Conservation (phyloP, 2,113 vertebrate genomes). For the Spilogale gracilis region DNA sequence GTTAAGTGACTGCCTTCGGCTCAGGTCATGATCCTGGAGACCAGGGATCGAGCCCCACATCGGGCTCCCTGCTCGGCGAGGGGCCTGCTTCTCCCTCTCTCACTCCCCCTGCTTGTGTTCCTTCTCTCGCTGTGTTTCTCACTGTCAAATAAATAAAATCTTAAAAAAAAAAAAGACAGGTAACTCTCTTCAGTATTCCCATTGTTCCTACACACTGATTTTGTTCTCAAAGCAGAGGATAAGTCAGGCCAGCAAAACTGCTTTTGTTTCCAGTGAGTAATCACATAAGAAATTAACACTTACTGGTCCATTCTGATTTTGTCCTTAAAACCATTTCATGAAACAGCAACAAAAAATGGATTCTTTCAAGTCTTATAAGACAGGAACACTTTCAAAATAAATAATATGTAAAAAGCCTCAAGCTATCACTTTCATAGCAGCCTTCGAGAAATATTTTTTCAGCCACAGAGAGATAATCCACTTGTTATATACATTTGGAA, state of each 20-base stretch:
- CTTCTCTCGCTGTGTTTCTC: too few relatives aligned
- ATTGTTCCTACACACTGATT: rapidly evolving
- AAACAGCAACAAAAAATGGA: background rate
- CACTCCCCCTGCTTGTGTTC: too few relatives aligned
- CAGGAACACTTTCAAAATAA: background rate
- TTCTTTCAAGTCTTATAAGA: background rate
- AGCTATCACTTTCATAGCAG: background rate
- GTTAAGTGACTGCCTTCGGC: too few relatives aligned
- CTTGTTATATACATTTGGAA: background rate
- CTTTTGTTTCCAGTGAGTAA: background rate
- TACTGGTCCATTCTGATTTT: background rate
- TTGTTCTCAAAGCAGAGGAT: background rate
- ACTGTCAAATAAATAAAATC: too few relatives aligned
- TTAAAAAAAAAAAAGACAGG: too few relatives aligned
- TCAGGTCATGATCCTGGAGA: too few relatives aligned
- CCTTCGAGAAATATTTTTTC: background rate
- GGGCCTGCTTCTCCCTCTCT: too few relatives aligned
- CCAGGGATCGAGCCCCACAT: too few relatives aligned
- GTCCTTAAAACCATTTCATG: background rate
- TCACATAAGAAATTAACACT: background rate
- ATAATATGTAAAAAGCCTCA: background rate
- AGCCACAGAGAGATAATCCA: background rate
- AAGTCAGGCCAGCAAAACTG: rapidly evolving
- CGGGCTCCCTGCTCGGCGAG: too few relatives aligned
- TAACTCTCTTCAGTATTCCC: background rate